Percentiles rank a stretch among this genome's conserved stretches.
These are phyloP conservation scores for Leptoteleia sp. DNA, from an alignment of 1,140 invertebrate species.

Conservation along the genomic window DNA sequence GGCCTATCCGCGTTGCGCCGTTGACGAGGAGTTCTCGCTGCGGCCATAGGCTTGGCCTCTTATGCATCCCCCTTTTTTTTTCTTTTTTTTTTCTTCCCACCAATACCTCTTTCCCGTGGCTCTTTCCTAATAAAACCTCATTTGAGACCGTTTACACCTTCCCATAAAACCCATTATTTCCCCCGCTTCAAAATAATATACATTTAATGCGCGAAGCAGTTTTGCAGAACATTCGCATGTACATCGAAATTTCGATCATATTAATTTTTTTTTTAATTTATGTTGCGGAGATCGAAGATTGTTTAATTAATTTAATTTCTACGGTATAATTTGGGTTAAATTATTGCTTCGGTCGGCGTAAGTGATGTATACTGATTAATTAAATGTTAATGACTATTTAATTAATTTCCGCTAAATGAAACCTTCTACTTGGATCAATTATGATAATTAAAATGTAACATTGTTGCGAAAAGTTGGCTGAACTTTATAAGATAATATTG, in stretches of 20 bases:
- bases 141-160: conserved; percentile 76
- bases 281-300: conserved; percentile 29
- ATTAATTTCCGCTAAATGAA: conserved; percentile 14
- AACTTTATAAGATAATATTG: too few relatives aligned
- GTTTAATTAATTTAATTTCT: conserved; percentile 42
- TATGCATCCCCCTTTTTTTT: too few relatives aligned
- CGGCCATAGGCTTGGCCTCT: conserved; percentile 51
- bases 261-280: conserved; percentile 7
- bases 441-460: too few relatives aligned
- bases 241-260: conserved; percentile 1
- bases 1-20: conserved; percentile 42
- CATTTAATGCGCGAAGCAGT: neutral
- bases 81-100: conserved; percentile 58
- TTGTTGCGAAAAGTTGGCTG: too few relatives aligned
- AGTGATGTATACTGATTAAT: conserved; percentile 53
- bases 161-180: conserved; percentile 52
- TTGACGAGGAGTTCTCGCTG: conserved; percentile 75
- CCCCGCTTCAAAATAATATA: conserved; percentile 47
- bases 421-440: too few relatives aligned
- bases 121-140: conserved; percentile 73
- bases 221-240: conserved; percentile 5
- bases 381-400: conserved; percentile 57
- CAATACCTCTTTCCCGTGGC: conserved; percentile 49
- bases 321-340: conserved; percentile 29
- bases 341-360: conserved; percentile 9